Conservation (phyloP, 2,797 vertebrate genomes). For the Lagorchestes hirsutus region DNA sequence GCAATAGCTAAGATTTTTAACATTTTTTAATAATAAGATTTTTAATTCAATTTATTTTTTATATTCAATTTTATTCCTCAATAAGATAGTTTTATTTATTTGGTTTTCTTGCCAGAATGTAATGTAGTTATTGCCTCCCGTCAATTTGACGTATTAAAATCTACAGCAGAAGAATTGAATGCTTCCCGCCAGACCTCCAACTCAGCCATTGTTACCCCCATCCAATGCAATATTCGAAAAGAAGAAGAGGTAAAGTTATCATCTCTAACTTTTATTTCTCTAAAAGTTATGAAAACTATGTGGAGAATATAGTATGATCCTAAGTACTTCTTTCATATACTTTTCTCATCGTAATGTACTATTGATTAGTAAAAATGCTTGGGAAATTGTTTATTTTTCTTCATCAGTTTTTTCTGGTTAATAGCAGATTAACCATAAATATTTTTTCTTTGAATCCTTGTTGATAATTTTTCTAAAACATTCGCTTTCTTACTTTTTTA, state of each 20-base stretch:
- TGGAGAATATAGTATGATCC: not conserved
- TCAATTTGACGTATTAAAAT: conserved; percentile 89
- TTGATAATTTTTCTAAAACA: not conserved
- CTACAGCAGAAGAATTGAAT: conserved; percentile 89
- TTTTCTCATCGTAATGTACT: not conserved
- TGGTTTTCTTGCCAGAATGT: conserved; percentile 87
- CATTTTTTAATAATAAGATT: not conserved
- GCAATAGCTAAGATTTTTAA: not conserved
- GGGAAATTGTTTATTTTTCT: not conserved
- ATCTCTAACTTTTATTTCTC: conserved; percentile 2
- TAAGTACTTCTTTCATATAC: not conserved
- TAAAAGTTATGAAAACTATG: not conserved
- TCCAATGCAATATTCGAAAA: conserved; percentile 93
- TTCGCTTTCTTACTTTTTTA: not conserved
- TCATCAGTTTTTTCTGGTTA: not conserved
- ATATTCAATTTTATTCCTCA: not conserved
- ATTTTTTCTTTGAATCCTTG: not conserved
- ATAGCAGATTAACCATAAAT: not conserved
- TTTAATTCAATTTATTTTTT: not conserved
- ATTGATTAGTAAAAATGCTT: not conserved
- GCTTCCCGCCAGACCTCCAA: conserved; percentile 82
- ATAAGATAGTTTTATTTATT: not conserved
- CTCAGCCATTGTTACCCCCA: conserved; percentile 86
- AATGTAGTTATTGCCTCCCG: conserved; percentile 95
- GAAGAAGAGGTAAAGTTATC: conserved; percentile 90